A percentile compares a stretch with the other conserved stretches of the same genome.
phyloP scores from a whole-genome alignment of 2,797 vertebrate species.

The Spondyliosoma cantharus region DNA sequence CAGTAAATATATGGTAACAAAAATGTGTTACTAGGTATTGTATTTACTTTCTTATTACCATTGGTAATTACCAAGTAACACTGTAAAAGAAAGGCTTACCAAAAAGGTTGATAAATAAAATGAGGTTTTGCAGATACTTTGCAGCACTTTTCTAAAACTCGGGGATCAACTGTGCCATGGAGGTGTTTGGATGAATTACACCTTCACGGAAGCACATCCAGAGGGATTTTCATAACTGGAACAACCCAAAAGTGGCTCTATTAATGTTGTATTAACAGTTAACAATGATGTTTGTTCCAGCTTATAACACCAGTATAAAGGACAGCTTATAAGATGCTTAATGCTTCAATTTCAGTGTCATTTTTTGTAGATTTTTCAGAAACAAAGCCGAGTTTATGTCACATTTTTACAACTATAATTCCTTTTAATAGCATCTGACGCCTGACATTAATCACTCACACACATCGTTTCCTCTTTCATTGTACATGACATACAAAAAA shows the following conservation, averaged over 20 bases:
- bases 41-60: no score
- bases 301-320: neutral
- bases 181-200: neutral
- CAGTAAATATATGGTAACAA: no score
- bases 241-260: neutral
- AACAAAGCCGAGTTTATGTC: neutral
- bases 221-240: neutral
- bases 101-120: neutral
- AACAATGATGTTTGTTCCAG: neutral
- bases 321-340: no score
- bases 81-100: no score
- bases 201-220: neutral
- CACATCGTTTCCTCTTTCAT: neutral
- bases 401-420: neutral
- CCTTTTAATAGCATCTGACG: neutral
- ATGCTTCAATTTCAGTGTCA: neutral
- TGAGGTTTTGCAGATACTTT: neutral
- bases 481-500: neutral
- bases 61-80: no score
- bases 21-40: no score
- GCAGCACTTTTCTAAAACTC: no score
- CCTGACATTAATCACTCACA: neutral
- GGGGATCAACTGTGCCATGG: no score
- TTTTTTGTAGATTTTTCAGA: no score
- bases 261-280: neutral